phyloP scores from a whole-genome alignment of 2,888 invertebrate species.

The Conistra vaccinii region DNA sequence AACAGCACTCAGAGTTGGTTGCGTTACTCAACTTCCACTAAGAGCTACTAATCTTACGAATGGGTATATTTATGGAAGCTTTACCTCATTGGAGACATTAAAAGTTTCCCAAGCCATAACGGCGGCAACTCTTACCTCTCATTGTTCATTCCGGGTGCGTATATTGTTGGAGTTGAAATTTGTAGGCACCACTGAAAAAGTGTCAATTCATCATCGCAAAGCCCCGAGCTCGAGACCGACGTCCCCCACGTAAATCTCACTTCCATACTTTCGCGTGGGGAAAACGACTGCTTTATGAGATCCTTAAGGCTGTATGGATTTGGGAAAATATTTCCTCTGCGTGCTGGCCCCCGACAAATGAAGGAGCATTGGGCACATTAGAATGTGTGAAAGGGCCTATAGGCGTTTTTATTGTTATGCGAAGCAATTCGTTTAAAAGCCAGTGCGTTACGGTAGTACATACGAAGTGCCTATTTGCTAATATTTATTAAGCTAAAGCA shows the following conservation, averaged over 20 bases:
- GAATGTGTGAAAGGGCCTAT: slow-evolving; percentile 90
- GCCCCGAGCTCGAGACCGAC: slow-evolving; percentile 88
- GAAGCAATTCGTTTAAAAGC: slow-evolving; percentile 90
- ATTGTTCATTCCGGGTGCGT: slow-evolving; percentile 89
- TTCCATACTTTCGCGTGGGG: slow-evolving; percentile 90
- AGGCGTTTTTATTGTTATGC: slow-evolving; percentile 89
- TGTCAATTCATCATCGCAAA: slow-evolving; percentile 91
- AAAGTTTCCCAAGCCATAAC: slow-evolving; percentile 87
- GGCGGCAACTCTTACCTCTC: slow-evolving; percentile 84
- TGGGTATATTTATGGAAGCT: slow-evolving; percentile 85
- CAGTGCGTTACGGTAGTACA: slow-evolving; percentile 86
- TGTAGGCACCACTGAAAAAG: slow-evolving; percentile 89
- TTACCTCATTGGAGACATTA: slow-evolving; percentile 89
- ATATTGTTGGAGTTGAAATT: slow-evolving; percentile 89
- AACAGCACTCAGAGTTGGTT: slow-evolving; percentile 71
- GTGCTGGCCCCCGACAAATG: slow-evolving; percentile 90
- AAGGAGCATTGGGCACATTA: slow-evolving; percentile 89
- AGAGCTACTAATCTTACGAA: slow-evolving; percentile 85
- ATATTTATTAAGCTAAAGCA: slow-evolving; percentile 86
- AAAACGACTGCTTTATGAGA: slow-evolving; percentile 91
- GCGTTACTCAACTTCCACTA: slow-evolving; percentile 81
- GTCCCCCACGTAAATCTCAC: slow-evolving; percentile 90
- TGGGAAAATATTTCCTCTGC: slow-evolving; percentile 90
- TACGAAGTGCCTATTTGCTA: slow-evolving; percentile 88
- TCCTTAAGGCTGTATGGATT: slow-evolving; percentile 91